Conservation (phyloP, 2,888 invertebrate genomes). For the Aplocera efformata region DNA sequence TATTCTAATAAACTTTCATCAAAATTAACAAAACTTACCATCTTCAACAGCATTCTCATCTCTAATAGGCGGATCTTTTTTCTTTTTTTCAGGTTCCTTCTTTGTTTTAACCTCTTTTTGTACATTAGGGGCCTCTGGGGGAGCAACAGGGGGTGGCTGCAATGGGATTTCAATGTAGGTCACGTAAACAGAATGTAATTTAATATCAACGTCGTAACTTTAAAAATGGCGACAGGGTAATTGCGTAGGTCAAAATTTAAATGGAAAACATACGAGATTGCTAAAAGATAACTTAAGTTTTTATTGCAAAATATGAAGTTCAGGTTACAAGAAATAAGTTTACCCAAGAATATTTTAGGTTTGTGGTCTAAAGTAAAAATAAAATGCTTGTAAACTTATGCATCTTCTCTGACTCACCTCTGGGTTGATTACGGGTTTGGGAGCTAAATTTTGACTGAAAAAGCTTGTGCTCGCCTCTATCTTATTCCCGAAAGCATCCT, state of each 20-base stretch:
- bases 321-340: background rate
- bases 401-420: constrained; percentile 55
- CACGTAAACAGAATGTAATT: constrained; percentile 35
- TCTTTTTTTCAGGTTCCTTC: constrained; percentile 37
- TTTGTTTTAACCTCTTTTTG: constrained; percentile 43
- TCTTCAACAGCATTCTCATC: constrained; percentile 58
- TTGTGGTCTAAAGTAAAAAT: constrained; percentile 11
- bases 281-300: constrained; percentile 1
- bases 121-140: constrained; percentile 36
- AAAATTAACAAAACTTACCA: constrained; percentile 43
- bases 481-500: constrained; percentile 74
- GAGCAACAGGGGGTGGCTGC: constrained; percentile 41
- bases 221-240: constrained; percentile 49
- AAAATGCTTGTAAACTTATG: constrained; percentile 32
- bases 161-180: constrained; percentile 31
- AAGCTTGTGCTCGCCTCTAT: constrained; percentile 68
- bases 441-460: constrained; percentile 51
- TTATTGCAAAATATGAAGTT: background rate
- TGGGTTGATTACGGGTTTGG: constrained; percentile 49
- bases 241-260: constrained; percentile 25
- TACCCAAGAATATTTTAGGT: constrained; percentile 4
- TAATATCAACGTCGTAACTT: constrained; percentile 23
- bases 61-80: constrained; percentile 52
- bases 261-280: constrained; percentile 3
- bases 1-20: constrained; percentile 8